Evolutionary conservation across 2,888 invertebrate species (phyloP).

Genomic region (Oscheius sp.): DNA sequence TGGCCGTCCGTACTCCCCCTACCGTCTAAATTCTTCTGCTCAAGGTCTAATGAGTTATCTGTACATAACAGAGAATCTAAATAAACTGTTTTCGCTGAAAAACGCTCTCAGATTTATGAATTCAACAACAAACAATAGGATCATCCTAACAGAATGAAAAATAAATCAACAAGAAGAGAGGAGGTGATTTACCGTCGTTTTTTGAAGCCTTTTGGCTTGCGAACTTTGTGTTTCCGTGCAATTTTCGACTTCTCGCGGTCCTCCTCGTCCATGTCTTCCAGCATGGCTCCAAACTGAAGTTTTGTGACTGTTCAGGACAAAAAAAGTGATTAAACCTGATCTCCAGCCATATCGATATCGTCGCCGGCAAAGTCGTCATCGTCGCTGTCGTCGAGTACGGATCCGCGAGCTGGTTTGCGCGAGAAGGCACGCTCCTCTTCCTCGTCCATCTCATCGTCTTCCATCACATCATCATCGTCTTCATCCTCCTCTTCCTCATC

Average conservation of each 20-base stretch:
- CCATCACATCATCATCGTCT: slow-evolving; percentile 43
- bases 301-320: not conserved
- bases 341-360: slow-evolving; percentile 45
- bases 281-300: slow-evolving; percentile 55
- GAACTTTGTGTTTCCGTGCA: slow-evolving; percentile 38
- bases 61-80: slow-evolving; percentile 10
- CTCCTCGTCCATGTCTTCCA: slow-evolving; percentile 60
- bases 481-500: slow-evolving; percentile 51
- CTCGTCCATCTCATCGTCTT: slow-evolving; percentile 44
- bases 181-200: slow-evolving; percentile 37
- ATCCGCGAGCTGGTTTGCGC: not conserved
- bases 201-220: slow-evolving; percentile 42
- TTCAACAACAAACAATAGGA: not conserved
- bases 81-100: no score
- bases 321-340: slow-evolving; percentile 18
- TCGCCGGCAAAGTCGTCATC: slow-evolving; percentile 46
- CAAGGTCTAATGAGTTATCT: not conserved
- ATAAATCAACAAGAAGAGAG: slow-evolving; percentile 3
- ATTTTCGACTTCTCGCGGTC: slow-evolving; percentile 39
- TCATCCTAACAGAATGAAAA: not conserved
- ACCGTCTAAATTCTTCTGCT: slow-evolving; percentile 20
- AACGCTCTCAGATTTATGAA: no score
- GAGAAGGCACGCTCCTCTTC: slow-evolving; percentile 44
- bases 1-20: slow-evolving; percentile 29
- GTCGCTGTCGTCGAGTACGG: slow-evolving; percentile 31